These are phyloP conservation scores for Macrotrachela quadricornifera DNA, from an alignment of 1,140 invertebrate species.

Conservation along the genomic window DNA sequence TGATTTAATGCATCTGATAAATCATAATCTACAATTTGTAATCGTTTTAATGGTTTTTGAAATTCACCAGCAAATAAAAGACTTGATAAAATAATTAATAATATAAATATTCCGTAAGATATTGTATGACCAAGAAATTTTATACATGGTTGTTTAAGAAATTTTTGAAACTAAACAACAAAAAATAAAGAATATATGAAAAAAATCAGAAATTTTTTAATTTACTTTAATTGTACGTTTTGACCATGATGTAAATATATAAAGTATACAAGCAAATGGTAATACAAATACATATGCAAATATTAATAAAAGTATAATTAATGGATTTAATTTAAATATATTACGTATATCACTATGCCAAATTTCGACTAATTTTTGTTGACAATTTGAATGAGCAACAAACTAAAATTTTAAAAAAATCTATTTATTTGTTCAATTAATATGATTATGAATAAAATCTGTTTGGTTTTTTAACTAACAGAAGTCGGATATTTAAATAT, in stretches of 20 bases:
- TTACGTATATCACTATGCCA: constrained; percentile 7
- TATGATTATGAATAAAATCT: neutral
- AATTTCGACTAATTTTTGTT: constrained; percentile 11
- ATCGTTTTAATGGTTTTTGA: neutral
- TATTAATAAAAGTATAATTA: neutral
- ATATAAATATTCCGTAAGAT: no score
- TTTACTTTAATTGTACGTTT: neutral
- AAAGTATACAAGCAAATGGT: constrained; percentile 3
- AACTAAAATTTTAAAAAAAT: constrained; percentile 7
- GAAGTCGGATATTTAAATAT: no score
- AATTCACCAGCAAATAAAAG: neutral
- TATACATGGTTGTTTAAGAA: no score
- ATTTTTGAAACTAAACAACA: neutral
- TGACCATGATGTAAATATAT: neutral
- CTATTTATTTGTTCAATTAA: neutral
- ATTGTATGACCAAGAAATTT: no score
- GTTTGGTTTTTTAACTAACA: no score
- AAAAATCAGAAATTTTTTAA: neutral
- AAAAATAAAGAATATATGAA: neutral
- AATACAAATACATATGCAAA: neutral
- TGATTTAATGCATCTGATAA: neutral
- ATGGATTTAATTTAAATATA: constrained; percentile 5
- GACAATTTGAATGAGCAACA: constrained; percentile 12
- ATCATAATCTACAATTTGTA: neutral
- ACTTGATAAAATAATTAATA: no score